Evolutionary conservation across 1,140 invertebrate genomes (phyloP).

Genomic region (Planococcus citri): DNA sequence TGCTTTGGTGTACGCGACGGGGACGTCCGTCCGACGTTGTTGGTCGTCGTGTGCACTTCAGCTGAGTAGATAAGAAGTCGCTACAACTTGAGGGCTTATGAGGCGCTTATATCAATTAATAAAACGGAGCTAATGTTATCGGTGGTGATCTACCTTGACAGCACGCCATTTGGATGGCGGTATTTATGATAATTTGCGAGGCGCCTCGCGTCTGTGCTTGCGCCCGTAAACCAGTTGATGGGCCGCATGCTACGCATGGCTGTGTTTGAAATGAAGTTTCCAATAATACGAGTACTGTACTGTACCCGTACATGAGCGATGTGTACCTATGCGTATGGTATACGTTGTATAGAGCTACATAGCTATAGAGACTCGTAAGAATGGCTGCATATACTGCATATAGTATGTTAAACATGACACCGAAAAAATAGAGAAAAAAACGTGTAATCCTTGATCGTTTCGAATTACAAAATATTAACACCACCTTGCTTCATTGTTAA

Average conservation of each 20-base stretch:
- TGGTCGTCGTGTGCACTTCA: background rate
- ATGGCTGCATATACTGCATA: background rate
- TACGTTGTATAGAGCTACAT: too few species aligned
- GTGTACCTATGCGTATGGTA: too few species aligned
- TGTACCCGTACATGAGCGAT: too few species aligned
- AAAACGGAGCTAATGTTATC: background rate
- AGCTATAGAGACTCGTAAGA: background rate
- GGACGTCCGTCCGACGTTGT: too few species aligned
- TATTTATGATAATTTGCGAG: constrained; percentile 1
- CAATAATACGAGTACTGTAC: background rate
- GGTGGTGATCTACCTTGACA: constrained; percentile 5
- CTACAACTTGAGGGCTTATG: too few species aligned
- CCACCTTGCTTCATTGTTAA: background rate
- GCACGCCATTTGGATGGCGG: background rate
- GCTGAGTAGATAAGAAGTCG: too few species aligned
- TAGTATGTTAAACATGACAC: constrained; percentile 2
- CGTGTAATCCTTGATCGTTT: constrained; percentile 1
- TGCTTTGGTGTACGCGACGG: too few species aligned
- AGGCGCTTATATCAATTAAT: background rate
- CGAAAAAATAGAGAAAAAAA: background rate
- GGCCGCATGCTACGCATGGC: background rate
- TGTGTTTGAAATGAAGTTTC: background rate
- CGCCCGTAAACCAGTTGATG: background rate
- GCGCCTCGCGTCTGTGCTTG: background rate
- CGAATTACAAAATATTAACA: constrained; percentile 1